A percentile compares a stretch with the other conserved stretches of the same genome.
These are phyloP conservation scores for Pipistrellus nathusii DNA, from an alignment of 2,797 vertebrate genomes.

Conservation along the genomic window DNA sequence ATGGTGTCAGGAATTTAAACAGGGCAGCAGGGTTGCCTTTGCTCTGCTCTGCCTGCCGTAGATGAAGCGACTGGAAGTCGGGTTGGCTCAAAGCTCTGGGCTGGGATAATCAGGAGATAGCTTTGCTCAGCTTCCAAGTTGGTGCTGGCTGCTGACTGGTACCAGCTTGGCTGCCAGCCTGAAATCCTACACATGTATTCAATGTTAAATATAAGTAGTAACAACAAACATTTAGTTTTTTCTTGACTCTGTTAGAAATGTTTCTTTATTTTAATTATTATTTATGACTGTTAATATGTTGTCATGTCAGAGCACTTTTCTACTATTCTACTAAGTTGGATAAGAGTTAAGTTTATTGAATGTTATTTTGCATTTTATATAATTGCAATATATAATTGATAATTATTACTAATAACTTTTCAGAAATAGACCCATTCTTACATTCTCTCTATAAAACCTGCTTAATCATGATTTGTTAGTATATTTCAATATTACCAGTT, in stretches of 20 bases:
- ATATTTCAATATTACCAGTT: conserved; percentile 11
- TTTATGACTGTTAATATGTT: neutral
- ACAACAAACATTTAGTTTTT: neutral
- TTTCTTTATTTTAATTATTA: neutral
- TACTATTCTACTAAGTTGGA: neutral
- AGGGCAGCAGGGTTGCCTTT: neutral
- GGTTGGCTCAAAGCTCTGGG: neutral
- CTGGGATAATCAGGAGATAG: neutral
- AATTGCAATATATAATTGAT: conserved; percentile 46
- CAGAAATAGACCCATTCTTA: neutral
- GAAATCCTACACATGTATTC: neutral
- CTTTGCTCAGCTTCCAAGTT: neutral
- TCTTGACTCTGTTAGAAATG: neutral
- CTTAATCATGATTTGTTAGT: neutral
- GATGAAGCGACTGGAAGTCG: neutral
- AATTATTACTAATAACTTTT: conserved; percentile 15
- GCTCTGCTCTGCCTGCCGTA: neutral
- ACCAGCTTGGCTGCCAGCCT: neutral
- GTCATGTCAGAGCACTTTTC: neutral
- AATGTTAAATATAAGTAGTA: neutral
- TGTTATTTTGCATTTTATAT: neutral
- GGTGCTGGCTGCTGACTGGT: neutral
- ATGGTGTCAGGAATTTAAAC: neutral
- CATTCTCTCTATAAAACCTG: neutral
- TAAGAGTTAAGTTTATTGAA: neutral